A percentile compares a stretch with the other conserved stretches of the same genome.
These are phyloP conservation scores for Diacarnus erythraeanus DNA, from an alignment of 37 sponge, comb jelly and placozoan genomes.

Conservation along the genomic window DNA sequence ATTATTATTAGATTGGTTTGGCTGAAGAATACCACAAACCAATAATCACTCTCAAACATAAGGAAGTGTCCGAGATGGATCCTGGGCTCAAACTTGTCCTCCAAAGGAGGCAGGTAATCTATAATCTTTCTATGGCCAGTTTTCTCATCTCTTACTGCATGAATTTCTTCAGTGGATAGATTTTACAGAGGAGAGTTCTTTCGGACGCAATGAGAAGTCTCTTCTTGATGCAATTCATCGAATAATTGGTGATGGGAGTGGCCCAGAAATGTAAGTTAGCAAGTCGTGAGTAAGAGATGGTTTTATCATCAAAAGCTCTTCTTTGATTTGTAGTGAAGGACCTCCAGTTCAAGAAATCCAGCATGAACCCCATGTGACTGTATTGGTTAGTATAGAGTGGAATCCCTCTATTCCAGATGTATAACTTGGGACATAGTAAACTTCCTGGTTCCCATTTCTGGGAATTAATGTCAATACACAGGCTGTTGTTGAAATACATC, in stretches of 20 bases:
- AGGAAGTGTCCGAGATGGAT: slow-evolving; percentile 50
- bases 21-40: slow-evolving; percentile 77
- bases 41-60: slow-evolving; percentile 36
- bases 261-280: background rate
- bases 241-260: slow-evolving; percentile 53
- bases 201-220: background rate
- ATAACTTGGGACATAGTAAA: too few relatives aligned
- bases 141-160: background rate
- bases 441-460: too few relatives aligned
- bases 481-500: too few relatives aligned
- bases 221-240: slow-evolving; percentile 22
- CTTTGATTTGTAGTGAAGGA: background rate
- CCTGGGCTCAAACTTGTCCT: slow-evolving; percentile 75
- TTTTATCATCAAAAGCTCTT: background rate
- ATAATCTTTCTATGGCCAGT: background rate
- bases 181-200: slow-evolving; percentile 28
- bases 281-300: too few relatives aligned
- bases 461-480: too few relatives aligned
- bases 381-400: background rate
- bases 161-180: slow-evolving; percentile 31
- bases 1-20: slow-evolving; percentile 42
- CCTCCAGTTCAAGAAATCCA: background rate
- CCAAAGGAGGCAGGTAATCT: slow-evolving; percentile 56
- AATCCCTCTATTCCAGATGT: too few relatives aligned
- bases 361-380: background rate